Percentiles rank a stretch among this genome's conserved stretches.
Conservation (phyloP, 2,888 invertebrate genomes). For the Caenorhabditis becei region DNA sequence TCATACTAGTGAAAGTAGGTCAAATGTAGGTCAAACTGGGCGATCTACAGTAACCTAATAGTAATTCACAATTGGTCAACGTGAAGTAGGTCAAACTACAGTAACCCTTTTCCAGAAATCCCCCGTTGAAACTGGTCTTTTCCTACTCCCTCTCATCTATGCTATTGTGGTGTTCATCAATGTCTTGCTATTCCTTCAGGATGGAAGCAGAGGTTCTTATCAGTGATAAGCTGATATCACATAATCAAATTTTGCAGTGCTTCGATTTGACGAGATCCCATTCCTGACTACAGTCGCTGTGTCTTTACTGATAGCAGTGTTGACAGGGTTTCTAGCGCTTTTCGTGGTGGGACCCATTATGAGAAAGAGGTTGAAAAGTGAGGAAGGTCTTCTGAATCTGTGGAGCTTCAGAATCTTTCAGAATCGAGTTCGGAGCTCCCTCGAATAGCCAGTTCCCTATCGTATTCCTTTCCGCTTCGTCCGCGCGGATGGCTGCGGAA, state of each 20-base stretch:
- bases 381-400: too few species aligned
- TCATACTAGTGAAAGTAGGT: too few species aligned
- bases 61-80: too few species aligned
- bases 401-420: too few species aligned
- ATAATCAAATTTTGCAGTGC: slow-evolving; percentile 85
- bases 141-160: slow-evolving; percentile 92
- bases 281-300: slow-evolving; percentile 89
- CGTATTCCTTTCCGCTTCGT: slow-evolving; percentile 30
- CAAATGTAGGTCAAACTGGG: too few species aligned
- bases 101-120: slow-evolving; percentile 61
- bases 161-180: slow-evolving; percentile 93
- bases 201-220: slow-evolving; percentile 85
- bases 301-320: slow-evolving; percentile 86
- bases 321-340: slow-evolving; percentile 82
- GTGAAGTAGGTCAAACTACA: too few species aligned
- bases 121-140: slow-evolving; percentile 85
- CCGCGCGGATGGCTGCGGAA: slow-evolving; percentile 40
- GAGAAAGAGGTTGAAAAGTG: slow-evolving; percentile 43
- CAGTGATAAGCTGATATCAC: too few species aligned
- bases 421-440: slow-evolving; percentile 55
- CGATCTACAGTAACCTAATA: too few species aligned
- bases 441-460: slow-evolving; percentile 47
- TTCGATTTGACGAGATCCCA: slow-evolving; percentile 92
- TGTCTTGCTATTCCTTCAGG: slow-evolving; percentile 87
- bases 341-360: slow-evolving; percentile 52